Evolutionary conservation across 23 tunicate genomes (phyloP).

Genomic region (Pegea sp.): DNA sequence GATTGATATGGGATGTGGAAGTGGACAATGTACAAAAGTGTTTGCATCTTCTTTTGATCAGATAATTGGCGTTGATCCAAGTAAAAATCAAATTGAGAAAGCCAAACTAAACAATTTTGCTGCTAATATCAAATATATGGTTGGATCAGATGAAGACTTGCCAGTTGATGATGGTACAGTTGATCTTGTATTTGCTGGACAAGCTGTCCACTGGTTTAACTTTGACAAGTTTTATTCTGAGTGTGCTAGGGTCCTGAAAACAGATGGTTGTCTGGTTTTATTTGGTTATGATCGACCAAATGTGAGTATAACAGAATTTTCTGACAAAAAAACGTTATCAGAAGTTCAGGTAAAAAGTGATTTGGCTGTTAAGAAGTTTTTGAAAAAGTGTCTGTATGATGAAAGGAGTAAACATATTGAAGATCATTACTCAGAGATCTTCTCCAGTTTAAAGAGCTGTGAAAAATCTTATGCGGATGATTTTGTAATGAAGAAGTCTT

Average conservation of each 20-base stretch:
- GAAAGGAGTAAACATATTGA: no score
- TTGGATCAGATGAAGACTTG: constrained; percentile 31
- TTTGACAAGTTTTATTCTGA: constrained; percentile 27
- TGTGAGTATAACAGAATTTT: no score
- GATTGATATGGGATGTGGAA: constrained; percentile 78
- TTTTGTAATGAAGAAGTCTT: no score
- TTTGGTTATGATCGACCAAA: constrained; percentile 47
- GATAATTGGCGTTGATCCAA: constrained; percentile 45
- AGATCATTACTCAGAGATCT: no score
- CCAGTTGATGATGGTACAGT: constrained; percentile 8
- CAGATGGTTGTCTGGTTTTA: constrained; percentile 38
- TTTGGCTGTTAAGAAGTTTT: no score
- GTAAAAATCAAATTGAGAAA: constrained; percentile 29
- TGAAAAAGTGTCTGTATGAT: no score
- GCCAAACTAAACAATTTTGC: constrained; percentile 19
- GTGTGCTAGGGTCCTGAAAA: constrained; percentile 38
- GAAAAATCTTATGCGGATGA: no score
- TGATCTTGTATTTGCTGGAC: constrained; percentile 43
- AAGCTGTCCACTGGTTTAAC: constrained; percentile 74
- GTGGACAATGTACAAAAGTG: constrained; percentile 36
- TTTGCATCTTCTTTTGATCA: constrained; percentile 25
- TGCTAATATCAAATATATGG: constrained; percentile 15
- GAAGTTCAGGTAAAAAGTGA: no score
- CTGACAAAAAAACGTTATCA: no score
- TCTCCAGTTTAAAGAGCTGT: no score